Conservation (phyloP, 2,113 vertebrate species). For the Oncorhynchus gorbuscha region DNA sequence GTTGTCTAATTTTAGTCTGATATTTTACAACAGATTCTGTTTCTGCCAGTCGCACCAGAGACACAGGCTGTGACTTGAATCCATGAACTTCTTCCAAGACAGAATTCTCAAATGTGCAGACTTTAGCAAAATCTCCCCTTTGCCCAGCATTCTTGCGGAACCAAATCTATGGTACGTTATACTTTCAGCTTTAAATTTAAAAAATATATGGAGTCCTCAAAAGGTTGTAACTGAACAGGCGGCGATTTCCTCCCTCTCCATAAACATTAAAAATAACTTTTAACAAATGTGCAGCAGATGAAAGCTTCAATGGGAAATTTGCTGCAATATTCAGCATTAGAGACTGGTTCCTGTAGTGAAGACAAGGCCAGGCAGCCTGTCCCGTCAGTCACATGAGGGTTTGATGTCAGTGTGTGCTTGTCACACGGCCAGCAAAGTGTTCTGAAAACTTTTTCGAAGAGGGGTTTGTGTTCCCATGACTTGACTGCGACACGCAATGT, state of each 20-base stretch:
- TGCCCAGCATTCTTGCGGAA: constrained; percentile 53
- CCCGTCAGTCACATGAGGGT: neutral
- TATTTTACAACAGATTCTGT: constrained; percentile 24
- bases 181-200: constrained; percentile 35
- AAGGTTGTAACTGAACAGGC: constrained; percentile 14
- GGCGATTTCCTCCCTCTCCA: neutral
- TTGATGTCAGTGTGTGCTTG: neutral
- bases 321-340: neutral
- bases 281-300: constrained; percentile 46
- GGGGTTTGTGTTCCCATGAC: neutral
- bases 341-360: neutral
- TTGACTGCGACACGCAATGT: neutral
- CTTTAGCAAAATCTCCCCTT: constrained; percentile 21
- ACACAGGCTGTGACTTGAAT: constrained; percentile 1
- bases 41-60: constrained; percentile 22
- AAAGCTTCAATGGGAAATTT: neutral
- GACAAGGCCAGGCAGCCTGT: neutral
- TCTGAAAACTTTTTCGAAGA: neutral
- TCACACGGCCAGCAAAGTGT: neutral
- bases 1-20: constrained; percentile 44
- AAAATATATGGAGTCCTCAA: constrained; percentile 15
- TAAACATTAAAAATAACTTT: constrained; percentile 49
- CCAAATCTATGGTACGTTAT: constrained; percentile 24
- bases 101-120: constrained; percentile 24
- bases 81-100: neutral